These are phyloP conservation scores for Lethocerus indicus DNA, from an alignment of 1,140 invertebrate species.

Conservation along the genomic window DNA sequence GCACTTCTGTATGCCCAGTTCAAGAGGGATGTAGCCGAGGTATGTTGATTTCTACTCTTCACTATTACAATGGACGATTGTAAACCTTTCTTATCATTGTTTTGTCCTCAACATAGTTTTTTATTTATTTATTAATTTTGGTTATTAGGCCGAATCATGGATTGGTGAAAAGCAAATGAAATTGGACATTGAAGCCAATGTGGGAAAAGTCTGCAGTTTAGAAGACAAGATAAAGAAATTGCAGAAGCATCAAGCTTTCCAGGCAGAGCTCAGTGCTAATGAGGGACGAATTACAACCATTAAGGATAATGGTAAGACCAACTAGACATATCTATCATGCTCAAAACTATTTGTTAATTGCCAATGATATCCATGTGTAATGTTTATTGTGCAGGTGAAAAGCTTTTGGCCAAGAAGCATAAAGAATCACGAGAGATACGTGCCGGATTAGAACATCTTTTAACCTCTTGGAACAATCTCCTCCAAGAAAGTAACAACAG, in stretches of 20 bases:
- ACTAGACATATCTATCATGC: neutral
- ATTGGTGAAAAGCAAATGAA: conserved; percentile 87
- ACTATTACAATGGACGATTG: neutral
- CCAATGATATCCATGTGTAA: neutral
- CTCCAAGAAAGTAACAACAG: conserved; percentile 57
- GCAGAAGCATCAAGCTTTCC: conserved; percentile 96
- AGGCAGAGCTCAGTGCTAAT: conserved; percentile 85
- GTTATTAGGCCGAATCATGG: conserved; percentile 60
- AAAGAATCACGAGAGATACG: conserved; percentile 58
- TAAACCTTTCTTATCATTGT: neutral
- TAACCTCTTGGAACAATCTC: conserved; percentile 62
- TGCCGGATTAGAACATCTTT: conserved; percentile 47
- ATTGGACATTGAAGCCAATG: conserved; percentile 49
- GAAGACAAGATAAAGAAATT: conserved; percentile 87
- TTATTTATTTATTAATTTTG: neutral
- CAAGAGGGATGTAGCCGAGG: conserved; percentile 70
- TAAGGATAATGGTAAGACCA: conserved; percentile 34
- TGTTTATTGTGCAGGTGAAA: conserved; percentile 30
- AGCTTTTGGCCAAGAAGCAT: conserved; percentile 43
- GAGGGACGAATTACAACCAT: conserved; percentile 71
- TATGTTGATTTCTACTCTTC: conserved; percentile 16
- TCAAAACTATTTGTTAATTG: neutral
- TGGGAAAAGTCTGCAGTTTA: conserved; percentile 51
- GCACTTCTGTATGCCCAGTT: conserved; percentile 77
- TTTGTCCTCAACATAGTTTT: neutral